Conservation (phyloP, 2,888 invertebrate species). For the Acanthococcus lagerstroemiae region DNA sequence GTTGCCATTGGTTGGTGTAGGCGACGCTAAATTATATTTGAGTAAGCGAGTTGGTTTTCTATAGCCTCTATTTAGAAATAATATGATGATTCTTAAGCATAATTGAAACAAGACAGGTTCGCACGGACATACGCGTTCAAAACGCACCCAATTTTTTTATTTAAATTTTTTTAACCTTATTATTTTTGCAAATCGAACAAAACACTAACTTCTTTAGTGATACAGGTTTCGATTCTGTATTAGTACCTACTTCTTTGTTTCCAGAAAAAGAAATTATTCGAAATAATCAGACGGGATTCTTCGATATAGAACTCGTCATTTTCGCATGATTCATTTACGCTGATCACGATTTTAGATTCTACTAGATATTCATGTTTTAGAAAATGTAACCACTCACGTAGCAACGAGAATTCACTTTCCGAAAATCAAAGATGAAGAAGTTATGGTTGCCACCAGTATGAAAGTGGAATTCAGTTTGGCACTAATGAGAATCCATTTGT, state of each 20-base stretch:
- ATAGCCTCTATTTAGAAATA: too few relatives aligned
- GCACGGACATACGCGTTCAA: too few relatives aligned
- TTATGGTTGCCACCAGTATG: slow-evolving; percentile 47
- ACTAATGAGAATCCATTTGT: slow-evolving; percentile 47
- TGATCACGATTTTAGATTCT: neutral
- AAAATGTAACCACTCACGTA: slow-evolving; percentile 47
- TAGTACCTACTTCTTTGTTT: too few relatives aligned
- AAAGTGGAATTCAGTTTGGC: slow-evolving; percentile 49
- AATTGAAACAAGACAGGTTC: neutral
- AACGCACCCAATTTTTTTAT: too few relatives aligned
- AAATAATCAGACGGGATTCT: too few relatives aligned
- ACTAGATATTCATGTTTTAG: slow-evolving; percentile 34
- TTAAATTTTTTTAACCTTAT: too few relatives aligned
- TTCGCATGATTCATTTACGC: neutral
- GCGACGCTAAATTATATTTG: slow-evolving; percentile 47
- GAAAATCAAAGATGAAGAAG: slow-evolving; percentile 43
- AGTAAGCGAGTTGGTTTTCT: slow-evolving; percentile 40
- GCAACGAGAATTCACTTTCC: slow-evolving; percentile 46
- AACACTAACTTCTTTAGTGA: too few relatives aligned
- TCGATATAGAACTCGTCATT: too few relatives aligned
- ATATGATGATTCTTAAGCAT: neutral
- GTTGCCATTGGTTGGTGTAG: slow-evolving; percentile 49
- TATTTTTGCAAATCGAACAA: too few relatives aligned
- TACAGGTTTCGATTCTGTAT: too few relatives aligned
- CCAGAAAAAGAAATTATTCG: too few relatives aligned